Evolutionary conservation across 1,140 invertebrate genomes (phyloP), one percentile per base, ranked within the genome.

Genomic region (Drosophila ogumai): DNA sequence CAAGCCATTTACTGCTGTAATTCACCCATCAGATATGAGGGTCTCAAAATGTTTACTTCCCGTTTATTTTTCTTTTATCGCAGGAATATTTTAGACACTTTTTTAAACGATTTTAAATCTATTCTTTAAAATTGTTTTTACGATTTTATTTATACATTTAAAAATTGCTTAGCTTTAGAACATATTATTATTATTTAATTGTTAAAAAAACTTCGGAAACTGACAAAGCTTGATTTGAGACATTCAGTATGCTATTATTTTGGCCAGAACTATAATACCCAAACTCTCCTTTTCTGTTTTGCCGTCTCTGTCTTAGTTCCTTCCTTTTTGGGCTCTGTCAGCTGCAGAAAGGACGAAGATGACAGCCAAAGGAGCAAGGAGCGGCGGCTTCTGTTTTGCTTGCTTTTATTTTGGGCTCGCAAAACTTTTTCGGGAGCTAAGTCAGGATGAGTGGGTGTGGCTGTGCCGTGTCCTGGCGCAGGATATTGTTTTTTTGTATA

Each of bases 381-480:
- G 61, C 32, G 32, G 59, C 32, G 44, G 56, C 81, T 84, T 46
- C 46, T 69, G 56, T 57, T 84, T 66, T 43, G 64, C 28, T 44
- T 79, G 69, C 52, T 81, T 85, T 59, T 87, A 82, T 87, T 87
- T 87, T 87, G 52, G 79, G 79, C 71, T 73, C 61, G 43, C 56
- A 71, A 69, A 79, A 77, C 56, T 67, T 64, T 68, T 84, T 68
- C 64, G 36, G 52, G n/a, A 41, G 55, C 22, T 15, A 13, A 19
- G 17, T 36, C 50, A 22, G n/a, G 22, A 15, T 13, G 25, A 28
- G 38, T 36, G 65, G 56, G 66, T 52, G 64, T 34, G 75, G 58
- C 60, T 84, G 78, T 68, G 74, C 63, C 56, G 82, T 52, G 49
- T 52, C 50, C 50, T 19, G 50, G 50, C 17, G 56, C 61, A 64